Evolutionary conservation across 1,140 invertebrate species (phyloP).

Genomic region (Bombyx mori): ASM3026992v2 NC_085118.1:2542501-2543000

Average conservation of each 20-base stretch:
- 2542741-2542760: constrained; percentile 33
- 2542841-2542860: constrained; percentile 43
- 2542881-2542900: constrained; percentile 23
- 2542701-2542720: constrained; percentile 35
- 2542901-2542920: constrained; percentile 7
- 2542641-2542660: constrained; percentile 4
- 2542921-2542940: constrained; percentile 8
- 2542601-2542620: neutral
- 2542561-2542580: no score
- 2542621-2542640: constrained; percentile 1
- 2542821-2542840: constrained; percentile 60
- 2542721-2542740: constrained; percentile 31
- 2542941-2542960: constrained; percentile 5
- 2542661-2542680: constrained; percentile 27
- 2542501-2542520: no score
- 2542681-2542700: constrained; percentile 28
- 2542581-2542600: no score
- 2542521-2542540: no score
- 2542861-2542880: constrained; percentile 37
- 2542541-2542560: no score
- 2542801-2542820: constrained; percentile 26
- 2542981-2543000: constrained; percentile 4
- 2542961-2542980: neutral
- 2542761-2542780: constrained; percentile 50
- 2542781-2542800: constrained; percentile 37